Evolutionary conservation across 2,888 invertebrate genomes (phyloP), one percentile per base, ranked within the genome.

Genomic region (Eurytoma californica): DNA sequence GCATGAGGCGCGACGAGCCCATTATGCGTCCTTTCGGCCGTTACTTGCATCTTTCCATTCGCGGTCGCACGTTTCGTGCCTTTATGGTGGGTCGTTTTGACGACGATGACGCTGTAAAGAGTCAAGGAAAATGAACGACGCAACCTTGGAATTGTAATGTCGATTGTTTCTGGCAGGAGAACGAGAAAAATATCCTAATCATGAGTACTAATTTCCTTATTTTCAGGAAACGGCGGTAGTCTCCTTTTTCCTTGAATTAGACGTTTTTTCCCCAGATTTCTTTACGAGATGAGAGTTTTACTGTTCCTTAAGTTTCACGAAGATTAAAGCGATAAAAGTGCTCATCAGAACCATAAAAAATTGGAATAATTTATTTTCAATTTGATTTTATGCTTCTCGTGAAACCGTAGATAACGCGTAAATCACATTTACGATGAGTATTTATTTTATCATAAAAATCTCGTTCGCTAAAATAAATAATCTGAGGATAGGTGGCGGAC

Each of bases 381-480:
- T 68, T 30, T 61, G 49, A 68, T 55, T 61, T 47, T 57, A 30
- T 49, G 66, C 47, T 63, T 18, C 18, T 16, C 16, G 12, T 18
- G 16, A 63, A 47, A 18, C 49, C 66, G 13, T 14, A 9, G 18
- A 63, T 55, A 47, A 24, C 16, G 30, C 61, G 67, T 63, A 76
- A 69, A 69, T 76, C 63, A 69, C 63, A 47, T 55, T 51, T 13
- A 47, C 28, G 63, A 63, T 39, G 55, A 68, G 68, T 24, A 60
- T 68, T 75, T 61, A 16, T 75, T 75, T 28, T 39, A 7, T 53
- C 39, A 53, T 69, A 69, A 76, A 69, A 76, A 49, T 67, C 47
- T 63, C 13, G 24, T 12, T 18, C 55, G 18, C 69, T 76, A 69
- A 55, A 61, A 55, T 55, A n/a, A 61, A 2, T 16, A 49, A 4